Base-by-base conservation (phyloP, 2,113 vertebrate species). In the Mastomys coucha region DNA sequence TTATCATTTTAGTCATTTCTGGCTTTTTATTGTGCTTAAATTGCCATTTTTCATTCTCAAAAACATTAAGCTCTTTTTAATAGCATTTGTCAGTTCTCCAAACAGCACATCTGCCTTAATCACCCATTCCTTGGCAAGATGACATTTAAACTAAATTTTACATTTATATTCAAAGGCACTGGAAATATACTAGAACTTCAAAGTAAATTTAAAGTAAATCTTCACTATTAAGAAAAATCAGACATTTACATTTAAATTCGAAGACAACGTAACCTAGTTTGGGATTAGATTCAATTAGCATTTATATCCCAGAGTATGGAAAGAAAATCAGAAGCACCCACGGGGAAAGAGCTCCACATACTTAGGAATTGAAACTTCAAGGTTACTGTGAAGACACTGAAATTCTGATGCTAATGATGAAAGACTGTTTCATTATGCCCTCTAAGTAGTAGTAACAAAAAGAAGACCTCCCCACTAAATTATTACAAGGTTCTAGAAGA, bases 131-230 rank as follows among this genome's bases (percentile, higher is more conserved):
- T 84, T 84, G 69, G 63, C 63, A 91, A 97, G 82, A 84, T 28
- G 45, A 94, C 63, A 91, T 77, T 97, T 78, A 81, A 90, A 86
- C 73, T 86, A 67, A 91, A 95, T 91, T 76, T 77, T 88, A 45
- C 63, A 88, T 96, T 93, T 92, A 90, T 93, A 93, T 92, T 72
- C 58, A 85, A 93, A 96, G 93, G 72, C 51, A 86, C 63, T 93
- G 45, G 91, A 95, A 96, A 85, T 53, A 91, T 88, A 65, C 22
- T 73, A 77, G 42, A 92, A 94, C 95, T 94, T 96, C 80, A 78
- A 92, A 92, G 90, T 91, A 77, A 96, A 94, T 91, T 91, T 80
- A 85, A 97, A 96, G 17, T 87, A 85, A 90, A 72, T 85, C 36
- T 70, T 94, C 53, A 92, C 67, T 58, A 85, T 31, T 65, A 53